Evolutionary conservation across 1,140 invertebrate genomes (phyloP).

Genomic region (Tyrophagus putrescentiae): DNA sequence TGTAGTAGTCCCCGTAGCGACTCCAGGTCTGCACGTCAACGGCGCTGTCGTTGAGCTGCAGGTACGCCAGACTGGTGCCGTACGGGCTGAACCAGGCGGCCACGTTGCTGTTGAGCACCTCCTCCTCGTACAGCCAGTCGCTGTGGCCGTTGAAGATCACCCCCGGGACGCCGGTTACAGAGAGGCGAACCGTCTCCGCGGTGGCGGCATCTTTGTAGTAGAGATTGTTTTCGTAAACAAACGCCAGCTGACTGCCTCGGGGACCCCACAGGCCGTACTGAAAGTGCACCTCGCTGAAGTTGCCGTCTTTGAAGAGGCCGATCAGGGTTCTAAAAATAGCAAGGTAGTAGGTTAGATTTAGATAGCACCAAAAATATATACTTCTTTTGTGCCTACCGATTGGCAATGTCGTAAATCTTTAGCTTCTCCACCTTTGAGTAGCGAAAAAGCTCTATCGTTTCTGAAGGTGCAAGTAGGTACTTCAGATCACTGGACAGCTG

Average conservation of each 20-base stretch:
- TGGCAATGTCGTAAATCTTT: conserved; percentile 12
- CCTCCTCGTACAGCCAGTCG: conserved; percentile 35
- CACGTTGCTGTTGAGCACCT: conserved; percentile 32
- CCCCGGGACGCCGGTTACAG: conserved; percentile 20
- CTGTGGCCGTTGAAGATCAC: conserved; percentile 36
- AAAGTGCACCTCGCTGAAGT: conserved; percentile 17
- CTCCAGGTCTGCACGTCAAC: conserved; percentile 26
- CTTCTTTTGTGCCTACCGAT: background rate
- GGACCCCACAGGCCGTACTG: conserved; percentile 35
- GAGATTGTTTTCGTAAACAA: conserved; percentile 34
- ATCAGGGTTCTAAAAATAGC: background rate
- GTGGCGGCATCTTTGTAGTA: conserved; percentile 30
- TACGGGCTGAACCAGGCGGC: conserved; percentile 34
- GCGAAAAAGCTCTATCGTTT: conserved; percentile 14
- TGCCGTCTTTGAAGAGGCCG: background rate
- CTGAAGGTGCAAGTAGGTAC: conserved; percentile 4
- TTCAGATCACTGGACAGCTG: conserved; percentile 6
- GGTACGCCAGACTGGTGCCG: conserved; percentile 31
- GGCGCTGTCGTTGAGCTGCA: conserved; percentile 32
- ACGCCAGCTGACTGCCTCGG: conserved; percentile 31
- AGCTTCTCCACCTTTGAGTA: conserved; percentile 4
- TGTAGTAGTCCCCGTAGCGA: conserved; percentile 24
- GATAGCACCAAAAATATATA: background rate
- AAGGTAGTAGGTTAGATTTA: background rate
- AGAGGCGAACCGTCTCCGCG: conserved; percentile 17